Percentiles rank a stretch among this genome's conserved stretches.
phyloP scores from a whole-genome alignment of 2,888 invertebrate species.

The Amiota minor region DNA sequence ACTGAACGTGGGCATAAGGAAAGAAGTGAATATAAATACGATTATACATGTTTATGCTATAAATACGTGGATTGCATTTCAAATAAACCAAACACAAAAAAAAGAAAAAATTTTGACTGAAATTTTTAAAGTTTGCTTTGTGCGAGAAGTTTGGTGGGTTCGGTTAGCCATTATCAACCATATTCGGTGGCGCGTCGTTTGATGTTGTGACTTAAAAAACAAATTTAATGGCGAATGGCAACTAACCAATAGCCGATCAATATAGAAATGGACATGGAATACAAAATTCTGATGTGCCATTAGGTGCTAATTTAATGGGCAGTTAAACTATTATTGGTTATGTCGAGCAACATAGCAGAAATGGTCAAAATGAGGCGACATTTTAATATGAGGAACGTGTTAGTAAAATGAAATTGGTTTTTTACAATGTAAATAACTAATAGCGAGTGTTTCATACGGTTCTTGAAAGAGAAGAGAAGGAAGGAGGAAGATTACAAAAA shows the following conservation, averaged over 20 bases:
- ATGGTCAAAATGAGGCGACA: too few relatives aligned
- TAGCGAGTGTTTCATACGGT: too few relatives aligned
- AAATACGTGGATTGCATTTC: slow-evolving; percentile 22
- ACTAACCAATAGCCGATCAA: slow-evolving; percentile 29
- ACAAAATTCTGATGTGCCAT: slow-evolving; percentile 45
- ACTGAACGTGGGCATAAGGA: background rate
- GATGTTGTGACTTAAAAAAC: background rate
- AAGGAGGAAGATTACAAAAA: background rate
- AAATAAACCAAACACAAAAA: background rate
- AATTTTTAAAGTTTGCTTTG: background rate
- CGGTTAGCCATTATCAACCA: background rate
- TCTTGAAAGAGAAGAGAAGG: too few relatives aligned
- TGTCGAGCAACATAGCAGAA: slow-evolving; percentile 37
- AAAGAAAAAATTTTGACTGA: too few relatives aligned
- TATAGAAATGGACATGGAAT: slow-evolving; percentile 1
- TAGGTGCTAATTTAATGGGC: slow-evolving; percentile 63
- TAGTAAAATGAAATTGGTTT: background rate
- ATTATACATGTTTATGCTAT: background rate
- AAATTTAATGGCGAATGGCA: slow-evolving; percentile 39
- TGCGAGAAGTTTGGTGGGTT: background rate
- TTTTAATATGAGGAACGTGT: background rate
- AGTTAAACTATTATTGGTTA: slow-evolving; percentile 61
- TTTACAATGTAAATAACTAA: too few relatives aligned
- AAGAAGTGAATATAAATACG: too few relatives aligned
- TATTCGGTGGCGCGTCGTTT: background rate